A percentile compares a stretch with the other conserved stretches of the same genome.
These are phyloP conservation scores for Leptoteleia sp. DNA, from an alignment of 1,140 invertebrate genomes.

Conservation along the genomic window DNA sequence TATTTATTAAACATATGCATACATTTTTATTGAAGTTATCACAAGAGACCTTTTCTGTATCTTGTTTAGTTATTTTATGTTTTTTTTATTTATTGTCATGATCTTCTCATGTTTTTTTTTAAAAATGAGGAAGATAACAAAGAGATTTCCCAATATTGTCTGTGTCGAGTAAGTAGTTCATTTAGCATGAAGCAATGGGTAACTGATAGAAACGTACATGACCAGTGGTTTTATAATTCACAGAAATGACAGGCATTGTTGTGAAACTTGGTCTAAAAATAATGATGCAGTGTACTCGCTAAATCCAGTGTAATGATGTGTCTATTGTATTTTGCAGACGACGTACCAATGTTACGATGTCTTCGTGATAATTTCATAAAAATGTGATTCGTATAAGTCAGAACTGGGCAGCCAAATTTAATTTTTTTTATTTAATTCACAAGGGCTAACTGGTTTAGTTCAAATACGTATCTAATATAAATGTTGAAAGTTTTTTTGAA, in stretches of 20 bases:
- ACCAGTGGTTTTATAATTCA: conserved; percentile 30
- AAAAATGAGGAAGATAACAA: background rate
- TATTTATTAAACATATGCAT: conserved; percentile 24
- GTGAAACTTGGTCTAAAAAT: conserved; percentile 38
- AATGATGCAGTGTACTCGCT: conserved; percentile 25
- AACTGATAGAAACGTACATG: conserved; percentile 12
- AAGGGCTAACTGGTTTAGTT: too few relatives aligned
- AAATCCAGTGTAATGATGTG: conserved; percentile 31
- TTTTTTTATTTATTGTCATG: too few relatives aligned
- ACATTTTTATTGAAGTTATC: conserved; percentile 58
- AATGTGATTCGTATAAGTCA: conserved; percentile 22
- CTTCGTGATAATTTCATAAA: conserved; percentile 60
- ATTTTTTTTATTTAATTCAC: too few relatives aligned
- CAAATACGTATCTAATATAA: too few relatives aligned
- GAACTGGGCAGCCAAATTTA: conserved; percentile 12
- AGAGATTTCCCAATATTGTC: conserved; percentile 3
- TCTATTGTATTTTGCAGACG: conserved; percentile 34
- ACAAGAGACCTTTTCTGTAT: conserved; percentile 39
- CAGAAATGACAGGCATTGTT: conserved; percentile 41
- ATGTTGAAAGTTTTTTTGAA: too few relatives aligned
- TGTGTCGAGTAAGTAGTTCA: conserved; percentile 1
- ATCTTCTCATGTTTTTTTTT: too few relatives aligned
- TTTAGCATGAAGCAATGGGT: conserved; percentile 1
- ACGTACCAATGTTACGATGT: conserved; percentile 27
- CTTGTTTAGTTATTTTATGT: too few relatives aligned